Conservation (phyloP, 2,888 invertebrate genomes). For the Platycheirus rosarum region DNA sequence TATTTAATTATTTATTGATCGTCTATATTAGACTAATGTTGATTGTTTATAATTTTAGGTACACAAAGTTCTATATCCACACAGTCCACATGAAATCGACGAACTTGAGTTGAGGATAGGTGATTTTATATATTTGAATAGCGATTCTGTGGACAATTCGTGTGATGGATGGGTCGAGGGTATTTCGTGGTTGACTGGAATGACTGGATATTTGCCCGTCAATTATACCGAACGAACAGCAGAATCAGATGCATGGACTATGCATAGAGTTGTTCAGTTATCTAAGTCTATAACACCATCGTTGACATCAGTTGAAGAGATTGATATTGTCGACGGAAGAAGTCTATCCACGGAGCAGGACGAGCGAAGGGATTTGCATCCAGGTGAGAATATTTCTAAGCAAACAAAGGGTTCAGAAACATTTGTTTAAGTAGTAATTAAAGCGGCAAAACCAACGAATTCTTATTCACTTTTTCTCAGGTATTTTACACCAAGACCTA, state of each 20-base stretch:
- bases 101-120: constrained; percentile 93
- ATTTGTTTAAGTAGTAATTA: no score
- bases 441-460: no score
- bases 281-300: constrained; percentile 81
- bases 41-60: constrained; percentile 83
- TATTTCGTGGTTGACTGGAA: constrained; percentile 83
- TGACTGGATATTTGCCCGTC: constrained; percentile 90
- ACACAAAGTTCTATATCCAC: constrained; percentile 90
- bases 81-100: constrained; percentile 89
- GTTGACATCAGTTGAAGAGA: constrained; percentile 80
- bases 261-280: constrained; percentile 88
- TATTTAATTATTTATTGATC: neutral
- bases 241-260: constrained; percentile 95
- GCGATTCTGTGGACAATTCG: constrained; percentile 88
- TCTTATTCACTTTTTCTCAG: no score
- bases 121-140: constrained; percentile 92
- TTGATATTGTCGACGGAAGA: constrained; percentile 80
- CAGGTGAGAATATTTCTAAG: constrained; percentile 75
- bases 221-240: constrained; percentile 92
- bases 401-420: no score
- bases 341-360: constrained; percentile 80
- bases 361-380: constrained; percentile 78
- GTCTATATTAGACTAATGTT: constrained; percentile 2
- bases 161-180: constrained; percentile 95
- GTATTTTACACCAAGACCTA: constrained; percentile 78